These are phyloP conservation scores for Zoanthus solanderi DNA, from an alignment of 92 coral and sea anemone species.

Conservation along the genomic window DNA sequence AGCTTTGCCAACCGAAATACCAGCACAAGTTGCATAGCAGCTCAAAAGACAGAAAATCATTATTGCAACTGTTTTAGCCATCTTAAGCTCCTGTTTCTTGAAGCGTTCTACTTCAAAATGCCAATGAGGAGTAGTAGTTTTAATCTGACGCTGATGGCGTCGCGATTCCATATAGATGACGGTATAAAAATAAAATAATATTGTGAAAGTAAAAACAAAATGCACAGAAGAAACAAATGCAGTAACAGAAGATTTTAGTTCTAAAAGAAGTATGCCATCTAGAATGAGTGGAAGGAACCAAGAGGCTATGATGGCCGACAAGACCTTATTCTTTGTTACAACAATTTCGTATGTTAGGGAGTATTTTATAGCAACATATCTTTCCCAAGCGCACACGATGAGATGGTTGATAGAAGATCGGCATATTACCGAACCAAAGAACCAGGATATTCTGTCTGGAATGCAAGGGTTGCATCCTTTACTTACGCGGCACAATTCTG, in stretches of 20 bases:
- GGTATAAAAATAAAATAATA: not conserved
- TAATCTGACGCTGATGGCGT: not conserved
- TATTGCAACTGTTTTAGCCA: not conserved
- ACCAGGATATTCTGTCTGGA: not conserved
- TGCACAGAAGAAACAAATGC: not conserved
- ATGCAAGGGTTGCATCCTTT: not conserved
- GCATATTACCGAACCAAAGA: not conserved
- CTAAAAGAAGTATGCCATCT: not conserved
- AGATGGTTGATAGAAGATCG: not conserved
- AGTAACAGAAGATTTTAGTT: not conserved
- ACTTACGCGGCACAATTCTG: not conserved
- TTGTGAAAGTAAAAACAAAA: not conserved
- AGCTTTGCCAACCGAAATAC: not conserved
- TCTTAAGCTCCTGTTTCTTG: not conserved
- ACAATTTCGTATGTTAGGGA: not conserved
- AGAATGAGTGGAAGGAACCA: not conserved
- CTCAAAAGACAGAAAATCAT: not conserved
- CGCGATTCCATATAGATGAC: not conserved
- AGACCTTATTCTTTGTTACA: not conserved
- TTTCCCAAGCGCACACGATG: not conserved
- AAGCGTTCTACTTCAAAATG: not conserved
- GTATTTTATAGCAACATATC: not conserved
- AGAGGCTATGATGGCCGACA: not conserved
- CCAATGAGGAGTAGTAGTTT: not conserved
- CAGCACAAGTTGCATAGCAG: conserved; percentile 3